Base-by-base conservation (phyloP, 2,888 invertebrate genomes). In the Dynastes tityus region DNA sequence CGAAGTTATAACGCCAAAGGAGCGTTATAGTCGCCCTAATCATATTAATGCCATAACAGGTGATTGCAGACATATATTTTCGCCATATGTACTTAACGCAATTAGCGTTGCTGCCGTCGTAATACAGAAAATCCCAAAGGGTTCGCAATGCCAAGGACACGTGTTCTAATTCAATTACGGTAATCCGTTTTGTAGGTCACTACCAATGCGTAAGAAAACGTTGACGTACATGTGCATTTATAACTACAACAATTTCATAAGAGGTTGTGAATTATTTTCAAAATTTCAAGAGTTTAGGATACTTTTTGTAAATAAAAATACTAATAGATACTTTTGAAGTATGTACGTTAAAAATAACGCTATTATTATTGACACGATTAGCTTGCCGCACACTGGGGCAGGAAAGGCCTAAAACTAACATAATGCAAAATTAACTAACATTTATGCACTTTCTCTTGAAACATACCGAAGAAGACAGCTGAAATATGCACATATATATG, bases 151-250 rank as follows among this genome's bases (percentile, higher is more conserved):
- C 37, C 37, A 73, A 73, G 73, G 73, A 73, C 73, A 55, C 73
- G n/a, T n/a, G 58, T 13, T 73, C 22, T 73, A 61, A 73, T 73
- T 73, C 73, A 73, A 73, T 73, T 73, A 73, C 40, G n/a, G 16
- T 73, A 73, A 73, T 58, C 73, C 73, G 16, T 53, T 55, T 73
- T 73, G 16, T 37, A 73, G 58, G 73, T 73, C 73, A 58, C 65
- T 53, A n/a, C 53, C 53, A 16, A n/a, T 3, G 53, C 16, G 16
- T 16, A 53, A 53, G 53, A 16, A 51, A 11, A 51, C 51, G 16
- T 16, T 53, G 1, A 16, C n/a, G 5, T 53, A 16, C 16, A 11
- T 9, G 51, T n/a, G 51, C n/a, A 11, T 13, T 51, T 13, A 13
- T 51, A 51, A n/a, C 11, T 2, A 51, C 11, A 8, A 49, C 8